Percentiles rank a stretch among this genome's conserved stretches.
Evolutionary conservation across 2,888 invertebrate species (phyloP).

Genomic region (Stenichneumon culpator): DNA sequence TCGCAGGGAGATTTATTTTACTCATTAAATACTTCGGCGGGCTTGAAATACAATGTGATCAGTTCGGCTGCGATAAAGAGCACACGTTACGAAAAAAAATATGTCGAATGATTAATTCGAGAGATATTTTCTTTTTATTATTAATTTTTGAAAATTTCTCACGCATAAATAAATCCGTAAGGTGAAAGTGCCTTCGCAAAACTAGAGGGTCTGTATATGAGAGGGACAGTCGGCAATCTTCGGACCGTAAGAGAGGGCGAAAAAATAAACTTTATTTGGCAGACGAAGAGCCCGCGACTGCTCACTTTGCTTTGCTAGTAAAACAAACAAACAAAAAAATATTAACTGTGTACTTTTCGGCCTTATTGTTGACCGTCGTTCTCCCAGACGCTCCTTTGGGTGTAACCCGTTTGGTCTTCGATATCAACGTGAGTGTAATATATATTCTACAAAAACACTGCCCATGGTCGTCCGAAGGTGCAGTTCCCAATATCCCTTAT

Average conservation of each 20-base stretch:
- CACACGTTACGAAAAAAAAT: conserved; percentile 3
- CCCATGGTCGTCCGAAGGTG: conserved; percentile 76
- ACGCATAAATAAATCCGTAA: conserved; percentile 72
- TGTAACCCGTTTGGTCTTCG: conserved; percentile 72
- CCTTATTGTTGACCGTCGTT: conserved; percentile 73
- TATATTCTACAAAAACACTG: conserved; percentile 77
- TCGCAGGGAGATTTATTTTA: neutral
- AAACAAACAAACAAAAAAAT: conserved; percentile 31
- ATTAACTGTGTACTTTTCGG: conserved; percentile 61
- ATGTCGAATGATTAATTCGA: conserved; percentile 23
- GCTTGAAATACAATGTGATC: conserved; percentile 31
- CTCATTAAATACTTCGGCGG: neutral
- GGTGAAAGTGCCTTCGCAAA: conserved; percentile 82
- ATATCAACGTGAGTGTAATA: conserved; percentile 76
- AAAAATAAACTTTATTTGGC: conserved; percentile 18
- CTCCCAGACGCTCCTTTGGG: conserved; percentile 70
- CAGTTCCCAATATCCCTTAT: conserved; percentile 39
- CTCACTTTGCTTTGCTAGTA: conserved; percentile 45
- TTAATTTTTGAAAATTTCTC: conserved; percentile 37
- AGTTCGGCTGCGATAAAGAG: conserved; percentile 12
- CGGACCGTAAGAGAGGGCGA: conserved; percentile 43
- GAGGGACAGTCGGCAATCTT: conserved; percentile 70
- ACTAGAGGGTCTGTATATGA: conserved; percentile 76
- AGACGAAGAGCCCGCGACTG: conserved; percentile 15
- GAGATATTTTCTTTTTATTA: conserved; percentile 3